phyloP scores from a whole-genome alignment of 2,113 vertebrate species.

The Neomonachus schauinslandi region DNA sequence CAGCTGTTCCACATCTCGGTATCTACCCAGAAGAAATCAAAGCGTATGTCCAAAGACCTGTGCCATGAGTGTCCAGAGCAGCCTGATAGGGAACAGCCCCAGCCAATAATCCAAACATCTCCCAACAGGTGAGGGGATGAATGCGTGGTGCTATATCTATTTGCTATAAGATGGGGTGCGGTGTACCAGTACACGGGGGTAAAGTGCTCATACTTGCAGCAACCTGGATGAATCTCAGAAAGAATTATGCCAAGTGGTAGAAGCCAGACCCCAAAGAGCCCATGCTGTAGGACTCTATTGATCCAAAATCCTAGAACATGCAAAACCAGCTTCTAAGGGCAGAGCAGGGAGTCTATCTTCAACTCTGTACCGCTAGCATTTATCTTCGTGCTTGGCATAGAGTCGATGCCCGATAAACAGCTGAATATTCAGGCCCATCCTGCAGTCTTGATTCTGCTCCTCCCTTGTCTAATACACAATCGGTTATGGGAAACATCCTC shows the following conservation, averaged over 20 bases:
- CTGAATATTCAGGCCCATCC: not conserved
- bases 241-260: not conserved
- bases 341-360: not conserved
- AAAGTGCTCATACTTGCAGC: too few relatives aligned
- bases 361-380: not conserved
- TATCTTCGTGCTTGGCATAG: not conserved
- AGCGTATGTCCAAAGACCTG: not conserved
- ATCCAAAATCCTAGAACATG: not conserved
- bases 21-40: not conserved
- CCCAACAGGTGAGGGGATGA: not conserved
- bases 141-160: accelerated
- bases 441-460: not conserved
- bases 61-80: not conserved
- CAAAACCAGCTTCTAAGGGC: not conserved
- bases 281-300: not conserved
- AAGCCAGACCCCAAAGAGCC: not conserved
- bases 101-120: not conserved
- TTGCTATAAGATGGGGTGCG: accelerated
- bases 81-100: not conserved
- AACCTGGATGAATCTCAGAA: not conserved
- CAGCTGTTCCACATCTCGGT: not conserved
- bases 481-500: not conserved
- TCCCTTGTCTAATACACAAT: not conserved
- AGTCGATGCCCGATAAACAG: not conserved
- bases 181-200: too few relatives aligned